A percentile compares a stretch with the other conserved stretches of the same genome.
phyloP scores from a whole-genome alignment of 2,797 vertebrate species.

The Sphenodon punctatus region DNA sequence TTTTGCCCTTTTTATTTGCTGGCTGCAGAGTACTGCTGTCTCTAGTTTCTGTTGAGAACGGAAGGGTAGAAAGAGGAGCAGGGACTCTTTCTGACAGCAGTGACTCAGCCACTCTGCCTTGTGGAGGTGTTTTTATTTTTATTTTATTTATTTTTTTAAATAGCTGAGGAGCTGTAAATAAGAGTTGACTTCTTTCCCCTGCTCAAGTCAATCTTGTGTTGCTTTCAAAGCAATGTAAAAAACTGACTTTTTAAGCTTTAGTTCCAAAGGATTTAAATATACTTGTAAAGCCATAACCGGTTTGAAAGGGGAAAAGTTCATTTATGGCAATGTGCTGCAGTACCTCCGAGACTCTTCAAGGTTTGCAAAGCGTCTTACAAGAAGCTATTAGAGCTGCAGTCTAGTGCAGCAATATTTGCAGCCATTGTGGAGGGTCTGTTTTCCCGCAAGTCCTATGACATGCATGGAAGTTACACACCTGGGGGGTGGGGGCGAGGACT shows the following conservation, averaged over 20 bases:
- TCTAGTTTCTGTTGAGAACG: neutral
- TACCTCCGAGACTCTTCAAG: conserved; percentile 20
- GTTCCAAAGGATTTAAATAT: conserved; percentile 53
- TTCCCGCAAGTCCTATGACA: neutral
- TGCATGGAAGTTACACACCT: neutral
- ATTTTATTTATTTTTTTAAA: too few relatives aligned
- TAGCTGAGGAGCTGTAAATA: neutral
- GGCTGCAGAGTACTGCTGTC: neutral
- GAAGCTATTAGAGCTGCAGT: neutral
- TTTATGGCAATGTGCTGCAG: neutral
- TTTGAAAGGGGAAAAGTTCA: neutral
- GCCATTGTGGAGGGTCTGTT: neutral
- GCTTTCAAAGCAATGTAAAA: conserved; percentile 37
- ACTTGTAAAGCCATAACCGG: conserved; percentile 19
- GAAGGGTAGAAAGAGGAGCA: neutral
- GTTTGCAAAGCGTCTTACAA: conserved; percentile 3
- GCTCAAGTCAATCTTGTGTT: conserved; percentile 9
- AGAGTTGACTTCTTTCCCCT: conserved; percentile 10
- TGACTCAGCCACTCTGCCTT: neutral
- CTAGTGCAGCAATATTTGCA: conserved; percentile 18
- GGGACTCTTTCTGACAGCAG: neutral
- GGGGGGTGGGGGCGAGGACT: neutral
- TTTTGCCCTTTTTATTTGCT: conserved; percentile 13
- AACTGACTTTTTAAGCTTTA: conserved; percentile 49
- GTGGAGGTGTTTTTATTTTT: conserved; percentile 40